These are phyloP conservation scores for Dexiosoma caninum DNA, from an alignment of 2,888 invertebrate species.

Conservation along the genomic window DNA sequence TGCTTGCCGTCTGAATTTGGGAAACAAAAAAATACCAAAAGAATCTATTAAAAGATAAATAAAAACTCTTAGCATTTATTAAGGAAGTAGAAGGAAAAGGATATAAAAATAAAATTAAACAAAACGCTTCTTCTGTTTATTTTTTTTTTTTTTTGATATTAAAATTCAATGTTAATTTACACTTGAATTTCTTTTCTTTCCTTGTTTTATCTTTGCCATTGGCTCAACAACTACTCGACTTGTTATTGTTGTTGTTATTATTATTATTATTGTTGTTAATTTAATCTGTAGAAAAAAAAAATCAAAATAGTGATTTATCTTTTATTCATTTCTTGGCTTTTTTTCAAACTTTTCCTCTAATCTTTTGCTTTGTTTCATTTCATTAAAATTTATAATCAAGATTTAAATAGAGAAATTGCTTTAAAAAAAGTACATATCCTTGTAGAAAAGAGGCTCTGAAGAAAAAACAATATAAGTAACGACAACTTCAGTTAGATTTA, in stretches of 20 bases:
- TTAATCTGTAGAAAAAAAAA: not conserved
- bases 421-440: not conserved
- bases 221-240: not conserved
- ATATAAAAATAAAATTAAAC: constrained; percentile 36
- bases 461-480: too few relatives aligned
- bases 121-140: too few relatives aligned
- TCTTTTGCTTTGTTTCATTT: constrained; percentile 21
- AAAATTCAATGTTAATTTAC: constrained; percentile 65
- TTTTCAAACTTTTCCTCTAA: not conserved
- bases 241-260: too few relatives aligned
- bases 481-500: too few relatives aligned
- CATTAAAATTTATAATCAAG: constrained; percentile 33
- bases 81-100: not conserved
- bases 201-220: not conserved
- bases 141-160: constrained; percentile 30
- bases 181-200: constrained; percentile 55
- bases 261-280: constrained; percentile 13
- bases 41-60: constrained; percentile 22
- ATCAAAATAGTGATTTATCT: constrained; percentile 38
- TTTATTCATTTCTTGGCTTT: constrained; percentile 32
- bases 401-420: not conserved
- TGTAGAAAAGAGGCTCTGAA: not conserved
- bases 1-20: not conserved
- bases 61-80: constrained; percentile 28
- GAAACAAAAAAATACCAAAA: constrained; percentile 31